These are phyloP conservation scores for Standfussiana lucernea DNA, from an alignment of 2,888 invertebrate species.

Conservation along the genomic window DNA sequence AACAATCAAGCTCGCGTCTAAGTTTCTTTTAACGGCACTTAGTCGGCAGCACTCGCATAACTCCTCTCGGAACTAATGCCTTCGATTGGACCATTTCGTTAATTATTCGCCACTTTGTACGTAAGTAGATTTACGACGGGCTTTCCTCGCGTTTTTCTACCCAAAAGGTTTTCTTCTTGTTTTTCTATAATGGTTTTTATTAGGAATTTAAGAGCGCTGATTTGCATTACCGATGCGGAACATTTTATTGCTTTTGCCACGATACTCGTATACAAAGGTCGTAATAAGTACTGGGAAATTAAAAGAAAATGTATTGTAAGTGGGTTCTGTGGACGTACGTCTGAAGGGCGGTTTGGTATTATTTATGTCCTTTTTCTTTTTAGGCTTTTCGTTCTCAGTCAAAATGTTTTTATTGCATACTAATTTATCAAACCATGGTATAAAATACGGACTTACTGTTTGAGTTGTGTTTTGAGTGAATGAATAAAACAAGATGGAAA, in stretches of 20 bases:
- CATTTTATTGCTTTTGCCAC: conserved; percentile 74
- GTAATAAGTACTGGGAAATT: conserved; percentile 62
- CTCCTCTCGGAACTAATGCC: conserved; percentile 88
- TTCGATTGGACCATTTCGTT: conserved; percentile 90
- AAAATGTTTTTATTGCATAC: conserved; percentile 41
- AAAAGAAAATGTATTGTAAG: conserved; percentile 64
- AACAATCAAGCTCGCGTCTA: conserved; percentile 88
- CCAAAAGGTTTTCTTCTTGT: conserved; percentile 76
- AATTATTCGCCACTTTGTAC: conserved; percentile 91
- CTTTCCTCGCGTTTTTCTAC: conserved; percentile 82
- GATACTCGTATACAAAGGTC: conserved; percentile 66
- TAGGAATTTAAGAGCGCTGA: conserved; percentile 79
- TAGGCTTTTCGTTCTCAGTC: conserved; percentile 35
- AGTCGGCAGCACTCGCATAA: conserved; percentile 86
- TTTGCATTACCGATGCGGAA: conserved; percentile 80
- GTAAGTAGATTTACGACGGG: conserved; percentile 89
- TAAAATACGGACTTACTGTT: conserved; percentile 16
- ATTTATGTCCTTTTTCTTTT: conserved; percentile 53
- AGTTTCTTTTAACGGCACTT: conserved; percentile 91
- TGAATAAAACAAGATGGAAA: conserved; percentile 34
- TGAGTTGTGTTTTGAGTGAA: conserved; percentile 20
- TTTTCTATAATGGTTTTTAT: conserved; percentile 83
- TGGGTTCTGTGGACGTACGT: conserved; percentile 42
- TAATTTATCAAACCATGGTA: conserved; percentile 23
- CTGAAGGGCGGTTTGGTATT: conserved; percentile 37